These are phyloP conservation scores for Panonychus citri DNA, from an alignment of 1,140 invertebrate genomes.

Conservation along the genomic window DNA sequence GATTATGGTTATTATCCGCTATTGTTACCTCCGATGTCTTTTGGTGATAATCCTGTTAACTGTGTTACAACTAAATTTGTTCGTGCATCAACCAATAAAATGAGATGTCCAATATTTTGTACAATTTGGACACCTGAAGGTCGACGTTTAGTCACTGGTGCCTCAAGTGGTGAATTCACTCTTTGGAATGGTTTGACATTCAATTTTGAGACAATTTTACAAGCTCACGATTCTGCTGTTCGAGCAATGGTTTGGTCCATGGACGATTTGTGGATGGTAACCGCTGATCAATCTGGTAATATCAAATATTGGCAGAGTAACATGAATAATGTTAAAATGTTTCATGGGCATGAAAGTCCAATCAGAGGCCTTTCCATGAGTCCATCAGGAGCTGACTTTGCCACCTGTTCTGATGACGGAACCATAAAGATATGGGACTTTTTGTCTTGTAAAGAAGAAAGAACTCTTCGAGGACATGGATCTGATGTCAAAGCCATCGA, in stretches of 20 bases:
- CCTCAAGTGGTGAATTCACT: constrained; percentile 96
- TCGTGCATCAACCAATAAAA: constrained; percentile 96
- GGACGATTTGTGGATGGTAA: constrained; percentile 98
- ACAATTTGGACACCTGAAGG: constrained; percentile 96
- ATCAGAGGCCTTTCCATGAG: constrained; percentile 97
- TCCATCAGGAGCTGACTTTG: constrained; percentile 93
- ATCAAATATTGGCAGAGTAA: constrained; percentile 99
- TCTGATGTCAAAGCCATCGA: constrained; percentile 98
- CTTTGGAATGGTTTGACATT: constrained; percentile 99
- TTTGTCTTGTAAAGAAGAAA: constrained; percentile 13
- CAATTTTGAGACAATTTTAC: constrained; percentile 99
- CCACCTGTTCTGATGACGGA: constrained; percentile 95
- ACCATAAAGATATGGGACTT: constrained; percentile 98
- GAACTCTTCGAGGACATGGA: constrained; percentile 57
- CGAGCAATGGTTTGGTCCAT: constrained; percentile 98
- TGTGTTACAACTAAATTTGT: constrained; percentile 86
- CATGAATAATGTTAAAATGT: constrained; percentile 99
- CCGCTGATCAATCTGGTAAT: constrained; percentile 90
- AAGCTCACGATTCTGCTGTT: constrained; percentile 95
- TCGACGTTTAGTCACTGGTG: constrained; percentile 82
- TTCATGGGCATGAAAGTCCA: constrained; percentile 98
- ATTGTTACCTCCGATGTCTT: constrained; percentile 61
- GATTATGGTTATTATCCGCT: constrained; percentile 46
- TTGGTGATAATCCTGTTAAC: constrained; percentile 84
- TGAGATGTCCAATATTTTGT: constrained; percentile 95